phyloP scores from a whole-genome alignment of 2,113 vertebrate species.

The Oxyura jamaicensis region DNA sequence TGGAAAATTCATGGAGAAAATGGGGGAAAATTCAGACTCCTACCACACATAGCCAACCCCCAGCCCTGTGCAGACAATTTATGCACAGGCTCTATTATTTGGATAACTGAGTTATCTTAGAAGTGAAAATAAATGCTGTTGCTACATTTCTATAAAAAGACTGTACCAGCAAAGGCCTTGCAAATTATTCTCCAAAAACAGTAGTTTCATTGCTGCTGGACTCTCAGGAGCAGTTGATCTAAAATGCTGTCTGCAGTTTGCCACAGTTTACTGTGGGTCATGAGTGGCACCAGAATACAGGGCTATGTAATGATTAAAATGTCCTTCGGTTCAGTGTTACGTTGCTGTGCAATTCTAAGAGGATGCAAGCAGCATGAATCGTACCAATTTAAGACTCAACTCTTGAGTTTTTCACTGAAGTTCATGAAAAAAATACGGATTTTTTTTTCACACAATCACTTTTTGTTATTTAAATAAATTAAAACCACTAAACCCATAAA shows the following conservation, averaged over 20 bases:
- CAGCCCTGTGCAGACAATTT: not conserved
- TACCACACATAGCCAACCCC: fast-evolving
- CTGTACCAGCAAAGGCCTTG: not conserved
- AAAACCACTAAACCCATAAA: not conserved
- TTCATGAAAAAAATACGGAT: not conserved
- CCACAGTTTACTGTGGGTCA: too few relatives aligned
- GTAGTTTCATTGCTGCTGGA: not conserved
- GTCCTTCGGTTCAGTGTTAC: fast-evolving
- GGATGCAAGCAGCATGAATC: not conserved
- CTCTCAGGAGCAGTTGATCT: fast-evolving
- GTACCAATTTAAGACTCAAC: not conserved
- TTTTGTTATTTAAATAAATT: not conserved
- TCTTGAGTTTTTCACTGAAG: not conserved
- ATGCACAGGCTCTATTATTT: fast-evolving
- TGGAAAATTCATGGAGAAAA: too few relatives aligned
- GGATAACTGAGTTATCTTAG: fast-evolving
- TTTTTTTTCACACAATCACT: not conserved
- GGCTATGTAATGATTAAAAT: fast-evolving
- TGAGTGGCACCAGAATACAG: fast-evolving
- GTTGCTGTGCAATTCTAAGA: fast-evolving
- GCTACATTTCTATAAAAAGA: too few relatives aligned
- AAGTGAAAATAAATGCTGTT: too few relatives aligned
- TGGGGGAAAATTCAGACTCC: fast-evolving
- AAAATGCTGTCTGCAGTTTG: fast-evolving
- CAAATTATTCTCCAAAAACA: fast-evolving